phyloP scores from a whole-genome alignment of 2,888 invertebrate species.

The Sipha maydis region DNA sequence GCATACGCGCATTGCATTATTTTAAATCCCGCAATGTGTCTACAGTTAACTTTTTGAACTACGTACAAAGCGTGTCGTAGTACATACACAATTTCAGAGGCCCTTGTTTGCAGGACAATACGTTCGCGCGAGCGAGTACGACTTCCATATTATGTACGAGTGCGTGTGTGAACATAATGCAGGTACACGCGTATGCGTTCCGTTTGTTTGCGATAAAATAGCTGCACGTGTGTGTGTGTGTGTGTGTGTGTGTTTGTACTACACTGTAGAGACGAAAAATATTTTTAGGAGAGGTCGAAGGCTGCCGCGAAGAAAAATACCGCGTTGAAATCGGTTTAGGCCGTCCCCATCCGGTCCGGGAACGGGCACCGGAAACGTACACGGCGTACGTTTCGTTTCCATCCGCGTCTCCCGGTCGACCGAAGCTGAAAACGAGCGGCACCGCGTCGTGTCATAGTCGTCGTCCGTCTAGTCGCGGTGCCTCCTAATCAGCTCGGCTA shows the following conservation, averaged over 20 bases:
- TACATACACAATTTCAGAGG: neutral
- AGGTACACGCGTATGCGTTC: too few relatives aligned
- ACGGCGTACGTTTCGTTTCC: conserved; percentile 3
- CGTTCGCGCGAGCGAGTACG: neutral
- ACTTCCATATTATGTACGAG: too few relatives aligned
- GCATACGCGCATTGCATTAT: too few relatives aligned
- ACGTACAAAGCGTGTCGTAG: neutral
- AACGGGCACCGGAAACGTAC: conserved; percentile 44
- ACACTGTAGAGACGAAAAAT: conserved; percentile 5
- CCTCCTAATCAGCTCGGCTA: conserved; percentile 36
- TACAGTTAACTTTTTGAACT: too few relatives aligned
- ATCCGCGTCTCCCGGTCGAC: neutral
- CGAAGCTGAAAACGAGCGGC: neutral
- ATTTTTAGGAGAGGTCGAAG: conserved; percentile 42
- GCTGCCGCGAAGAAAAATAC: conserved; percentile 27
- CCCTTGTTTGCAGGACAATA: neutral
- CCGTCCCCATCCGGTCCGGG: conserved; percentile 60
- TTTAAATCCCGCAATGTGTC: too few relatives aligned
- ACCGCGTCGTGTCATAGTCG: neutral
- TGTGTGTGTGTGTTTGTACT: neutral
- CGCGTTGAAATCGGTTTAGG: conserved; percentile 54
- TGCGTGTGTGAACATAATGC: neutral
- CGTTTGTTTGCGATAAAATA: neutral
- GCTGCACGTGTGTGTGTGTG: neutral
- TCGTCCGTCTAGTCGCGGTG: neutral